Base-by-base conservation (phyloP, 2,797 vertebrate species). In the Falco berigora region DNA sequence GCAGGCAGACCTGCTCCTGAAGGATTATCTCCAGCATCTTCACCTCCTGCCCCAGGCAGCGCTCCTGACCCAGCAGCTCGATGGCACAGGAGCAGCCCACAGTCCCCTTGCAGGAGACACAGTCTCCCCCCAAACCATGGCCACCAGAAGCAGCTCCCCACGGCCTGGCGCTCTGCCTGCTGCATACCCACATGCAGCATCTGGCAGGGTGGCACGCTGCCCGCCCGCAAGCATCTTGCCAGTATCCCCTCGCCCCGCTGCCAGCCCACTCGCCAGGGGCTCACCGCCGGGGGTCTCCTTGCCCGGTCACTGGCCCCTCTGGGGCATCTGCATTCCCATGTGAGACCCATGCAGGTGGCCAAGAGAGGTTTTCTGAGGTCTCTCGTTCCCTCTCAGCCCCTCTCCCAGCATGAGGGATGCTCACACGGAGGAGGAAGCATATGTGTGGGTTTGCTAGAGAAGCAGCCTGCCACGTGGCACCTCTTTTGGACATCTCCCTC, bases 381-480 rank as follows among this genome's bases (percentile, higher is more conserved):
- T 46, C 14, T 68, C 34, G 53, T 34, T 61, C 32, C 53, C 47
- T 28, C 62, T 44, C 34, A 69, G 44, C 25, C 40, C 52, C 25
- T 52, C 44, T 86, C 47, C n/a, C 80, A 72, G 87, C 91, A 25
- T 0, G 6, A 76, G 46, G 66, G 81, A 49, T 44, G 77, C 74
- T 83, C 8, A 0, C 62, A 71, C 0, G 2, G 44, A 63, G 86
- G 16, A 91, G 79, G 72, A 28, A 77, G 38, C 82, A 56, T 82
- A 42, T n/a, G 72, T 21, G 91, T 67, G 76, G 12, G 42, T 79
- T 86, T 71, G 59, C 49, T 67, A 49, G 86, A 27, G 86, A 47
- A 76, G 81, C 58, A 72, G 34, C 3, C 0, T 1, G 2, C 88
- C 1, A 1, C 2, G 1, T n/a, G 72, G 40, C 49, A 27, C 38